Evolutionary conservation across 37 sponge, comb jelly and placozoan species (phyloP).

Genomic region (Halichondria panicea): DNA sequence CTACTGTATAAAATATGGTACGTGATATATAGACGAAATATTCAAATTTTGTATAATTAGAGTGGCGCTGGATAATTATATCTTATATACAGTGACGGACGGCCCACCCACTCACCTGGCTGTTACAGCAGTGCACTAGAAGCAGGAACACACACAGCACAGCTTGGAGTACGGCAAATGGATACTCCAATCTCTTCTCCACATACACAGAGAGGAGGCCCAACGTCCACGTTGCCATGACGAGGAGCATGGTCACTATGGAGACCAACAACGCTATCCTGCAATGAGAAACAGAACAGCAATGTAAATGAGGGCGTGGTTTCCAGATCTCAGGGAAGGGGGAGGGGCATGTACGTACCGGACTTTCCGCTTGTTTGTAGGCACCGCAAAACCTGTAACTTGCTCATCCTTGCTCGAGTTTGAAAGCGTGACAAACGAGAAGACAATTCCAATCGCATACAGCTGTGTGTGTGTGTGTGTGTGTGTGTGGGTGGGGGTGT

Average conservation of each 20-base stretch:
- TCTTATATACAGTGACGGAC: background rate
- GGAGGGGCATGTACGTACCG: background rate
- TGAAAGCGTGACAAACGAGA: background rate
- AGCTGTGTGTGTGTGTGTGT: slow-evolving; percentile 4
- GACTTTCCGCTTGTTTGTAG: background rate
- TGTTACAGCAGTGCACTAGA: slow-evolving; percentile 18
- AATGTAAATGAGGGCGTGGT: background rate
- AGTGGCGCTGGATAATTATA: background rate
- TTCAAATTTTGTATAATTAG: background rate
- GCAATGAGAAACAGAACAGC: background rate
- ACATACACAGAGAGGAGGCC: slow-evolving; percentile 14
- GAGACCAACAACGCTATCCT: slow-evolving; percentile 14
- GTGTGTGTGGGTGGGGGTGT: background rate
- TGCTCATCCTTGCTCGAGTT: background rate
- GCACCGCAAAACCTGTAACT: background rate
- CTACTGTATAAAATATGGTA: too few species aligned
- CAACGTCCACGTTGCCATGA: slow-evolving; percentile 2
- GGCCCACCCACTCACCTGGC: background rate
- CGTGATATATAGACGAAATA: background rate
- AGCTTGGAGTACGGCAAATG: slow-evolving; percentile 9
- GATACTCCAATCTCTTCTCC: slow-evolving; percentile 7
- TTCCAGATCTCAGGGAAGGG: background rate
- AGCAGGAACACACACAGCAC: slow-evolving; percentile 2
- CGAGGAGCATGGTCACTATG: slow-evolving; percentile 6
- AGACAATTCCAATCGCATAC: background rate